Base-by-base conservation (phyloP, 2,113 vertebrate genomes). In the Rhinopithecus roxellana region DNA sequence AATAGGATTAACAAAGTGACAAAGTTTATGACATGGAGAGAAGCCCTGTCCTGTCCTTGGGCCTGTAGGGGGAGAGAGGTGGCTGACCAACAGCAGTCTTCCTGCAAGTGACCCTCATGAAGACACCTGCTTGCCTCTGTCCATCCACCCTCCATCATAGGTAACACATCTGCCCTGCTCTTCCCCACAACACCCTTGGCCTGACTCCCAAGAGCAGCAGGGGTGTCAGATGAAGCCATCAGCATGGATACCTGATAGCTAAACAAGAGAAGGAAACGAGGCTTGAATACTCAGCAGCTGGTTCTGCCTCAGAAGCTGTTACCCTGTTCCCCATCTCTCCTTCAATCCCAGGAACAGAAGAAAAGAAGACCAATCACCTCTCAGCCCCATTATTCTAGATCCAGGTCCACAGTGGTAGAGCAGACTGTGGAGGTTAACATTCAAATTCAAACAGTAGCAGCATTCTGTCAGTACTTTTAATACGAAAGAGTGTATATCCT, bases 251-350 rank as follows among this genome's bases (percentile, higher is more conserved):
- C 6, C 3, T 23, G 75, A 86, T 0, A 2, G 25, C 75, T 96
- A 67, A 95, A 61, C 50, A 97, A 45, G 95, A 64, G 30, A 78
- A 50, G 0, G n/a, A 75, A 95, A 78, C 3, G 0, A 0, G 0
- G 13, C 45, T 67, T 84, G 87, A 81, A 97, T 94, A 98, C 85
- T 67, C 96, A 92, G 52, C 18, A 55, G 94, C n/a, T n/a, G 8
- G 0, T 89, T 61, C 40, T 23, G 86, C 4, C 78, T 72, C 67
- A 1, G 64, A 96, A n/a, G 69, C 59, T 4, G 3, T 2, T 77
- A 97, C 13, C 11, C 35, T 52, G 12, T 18, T 92, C 17, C 88
- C 74, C 14, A 10, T 89, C 69, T 3, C n/a, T 18, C 45, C 1
- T 67, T 82, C 1, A 10, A 77, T 87, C 45, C 79, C 86, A 1